phyloP scores from a whole-genome alignment of 1,140 invertebrate species.

The Glomeris maerens region DNA sequence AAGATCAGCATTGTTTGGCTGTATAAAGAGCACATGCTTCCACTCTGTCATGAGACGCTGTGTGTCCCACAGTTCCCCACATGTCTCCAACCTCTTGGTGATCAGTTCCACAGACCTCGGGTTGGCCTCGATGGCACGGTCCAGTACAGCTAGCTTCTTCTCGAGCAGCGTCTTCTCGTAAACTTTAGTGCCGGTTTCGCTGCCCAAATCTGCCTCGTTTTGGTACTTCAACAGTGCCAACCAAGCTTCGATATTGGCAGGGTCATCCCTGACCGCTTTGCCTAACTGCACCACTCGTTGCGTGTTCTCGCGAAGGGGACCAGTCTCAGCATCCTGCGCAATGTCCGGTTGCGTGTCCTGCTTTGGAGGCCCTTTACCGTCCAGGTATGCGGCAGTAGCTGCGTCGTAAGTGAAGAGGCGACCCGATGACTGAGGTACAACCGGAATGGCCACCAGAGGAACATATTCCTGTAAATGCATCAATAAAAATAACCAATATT shows the following conservation, averaged over 20 bases:
- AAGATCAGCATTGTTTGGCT: slow-evolving; percentile 29
- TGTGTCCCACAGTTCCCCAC: slow-evolving; percentile 26
- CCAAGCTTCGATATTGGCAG: slow-evolving; percentile 31
- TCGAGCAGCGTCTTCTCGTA: slow-evolving; percentile 25
- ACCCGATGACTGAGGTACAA: no score
- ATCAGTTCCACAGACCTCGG: slow-evolving; percentile 28
- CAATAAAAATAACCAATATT: no score
- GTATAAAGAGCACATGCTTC: slow-evolving; percentile 31
- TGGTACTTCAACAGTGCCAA: slow-evolving; percentile 37
- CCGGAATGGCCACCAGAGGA: no score
- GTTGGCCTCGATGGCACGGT: slow-evolving; percentile 34
- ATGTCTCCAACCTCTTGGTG: slow-evolving; percentile 28
- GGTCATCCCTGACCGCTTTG: slow-evolving; percentile 26
- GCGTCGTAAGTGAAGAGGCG: slow-evolving; percentile 14
- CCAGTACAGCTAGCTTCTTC: slow-evolving; percentile 34
- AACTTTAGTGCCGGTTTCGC: slow-evolving; percentile 14
- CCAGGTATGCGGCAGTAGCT: slow-evolving; percentile 19
- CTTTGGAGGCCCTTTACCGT: slow-evolving; percentile 18
- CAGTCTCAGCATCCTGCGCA: slow-evolving; percentile 10
- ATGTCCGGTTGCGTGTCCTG: slow-evolving; percentile 6
- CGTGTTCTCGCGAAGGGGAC: slow-evolving; percentile 9
- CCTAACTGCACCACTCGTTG: slow-evolving; percentile 21
- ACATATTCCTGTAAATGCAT: no score
- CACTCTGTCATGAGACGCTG: slow-evolving; percentile 30
- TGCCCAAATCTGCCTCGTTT: slow-evolving; percentile 21